A percentile compares a stretch with the other conserved stretches of the same genome.
Conservation (phyloP, 2,888 invertebrate genomes). For the Lacanobia oleracea region DNA sequence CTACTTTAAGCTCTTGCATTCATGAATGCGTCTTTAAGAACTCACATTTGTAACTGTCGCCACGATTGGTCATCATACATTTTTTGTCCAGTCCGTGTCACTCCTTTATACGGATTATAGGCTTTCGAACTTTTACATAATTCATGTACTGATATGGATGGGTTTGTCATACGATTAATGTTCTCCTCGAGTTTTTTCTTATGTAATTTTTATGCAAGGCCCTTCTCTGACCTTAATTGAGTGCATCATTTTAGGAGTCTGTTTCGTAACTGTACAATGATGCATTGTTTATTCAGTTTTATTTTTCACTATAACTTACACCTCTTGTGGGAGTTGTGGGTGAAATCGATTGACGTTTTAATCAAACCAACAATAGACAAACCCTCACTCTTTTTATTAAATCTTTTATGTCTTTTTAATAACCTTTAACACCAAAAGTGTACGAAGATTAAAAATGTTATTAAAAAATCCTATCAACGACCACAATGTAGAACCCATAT, state of each 20-base stretch:
- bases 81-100: conserved; percentile 61
- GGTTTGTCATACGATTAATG: conserved; percentile 64
- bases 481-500: conserved; percentile 6
- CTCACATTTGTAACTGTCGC: conserved; percentile 71
- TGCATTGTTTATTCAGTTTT: conserved; percentile 40
- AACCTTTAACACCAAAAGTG: not conserved
- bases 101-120: conserved; percentile 66
- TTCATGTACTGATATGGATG: conserved; percentile 62
- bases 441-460: not conserved
- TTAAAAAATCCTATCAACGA: not conserved
- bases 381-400: not conserved
- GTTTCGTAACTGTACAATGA: conserved; percentile 47
- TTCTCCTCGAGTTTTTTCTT: conserved; percentile 53
- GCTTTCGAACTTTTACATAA: conserved; percentile 67
- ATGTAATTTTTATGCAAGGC: conserved; percentile 63
- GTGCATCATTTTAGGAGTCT: conserved; percentile 57
- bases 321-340: conserved; percentile 3
- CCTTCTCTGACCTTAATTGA: conserved; percentile 57
- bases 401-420: not conserved
- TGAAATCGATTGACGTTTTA: conserved; percentile 14
- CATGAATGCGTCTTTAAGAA: conserved; percentile 57
- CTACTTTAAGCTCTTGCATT: conserved; percentile 46
- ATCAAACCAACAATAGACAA: not conserved
- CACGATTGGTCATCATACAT: conserved; percentile 68
- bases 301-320: conserved; percentile 12